Conservation (phyloP, 2,888 invertebrate species). For the Stratiomys singularior region DNA sequence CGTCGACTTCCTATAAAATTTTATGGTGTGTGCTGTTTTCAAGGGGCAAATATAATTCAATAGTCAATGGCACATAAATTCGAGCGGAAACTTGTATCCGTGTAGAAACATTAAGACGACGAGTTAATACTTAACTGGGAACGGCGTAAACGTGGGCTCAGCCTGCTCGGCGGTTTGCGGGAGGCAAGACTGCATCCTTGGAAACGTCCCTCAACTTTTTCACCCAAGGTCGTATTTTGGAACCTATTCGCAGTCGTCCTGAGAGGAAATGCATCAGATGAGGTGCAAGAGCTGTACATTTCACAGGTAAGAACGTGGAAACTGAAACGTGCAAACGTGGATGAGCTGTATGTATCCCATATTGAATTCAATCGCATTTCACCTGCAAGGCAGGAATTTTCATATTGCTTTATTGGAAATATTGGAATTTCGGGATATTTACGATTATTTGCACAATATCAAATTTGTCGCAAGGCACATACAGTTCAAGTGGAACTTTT, state of each 20-base stretch:
- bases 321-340: background rate
- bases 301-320: background rate
- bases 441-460: constrained; percentile 11
- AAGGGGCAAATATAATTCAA: constrained; percentile 18
- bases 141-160: background rate
- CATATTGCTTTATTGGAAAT: constrained; percentile 22
- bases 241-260: background rate
- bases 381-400: background rate
- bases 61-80: background rate
- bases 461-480: background rate
- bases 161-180: background rate
- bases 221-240: background rate
- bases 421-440: constrained; percentile 12
- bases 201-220: background rate
- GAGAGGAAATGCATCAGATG: background rate
- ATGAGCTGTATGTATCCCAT: background rate
- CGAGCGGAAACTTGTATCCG: background rate
- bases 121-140: background rate
- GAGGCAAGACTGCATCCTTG: background rate
- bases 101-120: background rate
- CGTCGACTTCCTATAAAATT: constrained; percentile 15
- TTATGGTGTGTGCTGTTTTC: background rate
- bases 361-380: background rate
- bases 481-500: background rate
- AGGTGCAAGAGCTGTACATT: background rate